Conservation (phyloP, 1,140 invertebrate genomes). For the Dufourea novaeangliae region DNA sequence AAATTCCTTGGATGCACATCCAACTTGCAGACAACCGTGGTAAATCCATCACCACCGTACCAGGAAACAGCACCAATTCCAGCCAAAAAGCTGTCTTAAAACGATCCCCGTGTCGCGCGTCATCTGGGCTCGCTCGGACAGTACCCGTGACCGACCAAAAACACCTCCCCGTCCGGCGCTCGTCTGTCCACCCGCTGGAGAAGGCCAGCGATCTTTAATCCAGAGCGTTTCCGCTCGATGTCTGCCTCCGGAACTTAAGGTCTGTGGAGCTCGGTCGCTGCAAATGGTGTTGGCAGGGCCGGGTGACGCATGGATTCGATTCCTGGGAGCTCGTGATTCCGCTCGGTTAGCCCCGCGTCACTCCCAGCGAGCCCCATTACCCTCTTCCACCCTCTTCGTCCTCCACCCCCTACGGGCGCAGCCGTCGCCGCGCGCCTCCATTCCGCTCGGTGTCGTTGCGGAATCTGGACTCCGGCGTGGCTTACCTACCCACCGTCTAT, state of each 20-base stretch:
- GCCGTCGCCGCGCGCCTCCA: conserved; percentile 43
- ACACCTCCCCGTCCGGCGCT: background rate
- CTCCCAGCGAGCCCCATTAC: conserved; percentile 81
- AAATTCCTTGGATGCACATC: no score
- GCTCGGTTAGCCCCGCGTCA: conserved; percentile 81
- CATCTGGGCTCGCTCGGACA: background rate
- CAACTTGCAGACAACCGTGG: no score
- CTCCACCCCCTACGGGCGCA: conserved; percentile 51
- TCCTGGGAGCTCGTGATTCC: conserved; percentile 82
- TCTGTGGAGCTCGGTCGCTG: conserved; percentile 72
- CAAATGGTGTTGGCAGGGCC: conserved; percentile 81
- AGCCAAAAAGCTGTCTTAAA: background rate
- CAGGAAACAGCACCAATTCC: background rate
- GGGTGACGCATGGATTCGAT: conserved; percentile 82
- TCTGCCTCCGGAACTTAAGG: conserved; percentile 58
- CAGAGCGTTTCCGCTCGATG: conserved; percentile 41
- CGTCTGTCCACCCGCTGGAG: background rate
- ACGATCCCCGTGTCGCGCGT: background rate
- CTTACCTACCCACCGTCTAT: conserved; percentile 29
- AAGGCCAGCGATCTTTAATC: conserved; percentile 43
- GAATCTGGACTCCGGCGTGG: conserved; percentile 71
- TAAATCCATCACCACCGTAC: background rate
- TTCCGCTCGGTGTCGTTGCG: conserved; percentile 62
- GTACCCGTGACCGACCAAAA: background rate
- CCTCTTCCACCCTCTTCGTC: conserved; percentile 59